Base-by-base conservation (phyloP, 2,113 vertebrate species). In the Laticauda laticaudata region DNA sequence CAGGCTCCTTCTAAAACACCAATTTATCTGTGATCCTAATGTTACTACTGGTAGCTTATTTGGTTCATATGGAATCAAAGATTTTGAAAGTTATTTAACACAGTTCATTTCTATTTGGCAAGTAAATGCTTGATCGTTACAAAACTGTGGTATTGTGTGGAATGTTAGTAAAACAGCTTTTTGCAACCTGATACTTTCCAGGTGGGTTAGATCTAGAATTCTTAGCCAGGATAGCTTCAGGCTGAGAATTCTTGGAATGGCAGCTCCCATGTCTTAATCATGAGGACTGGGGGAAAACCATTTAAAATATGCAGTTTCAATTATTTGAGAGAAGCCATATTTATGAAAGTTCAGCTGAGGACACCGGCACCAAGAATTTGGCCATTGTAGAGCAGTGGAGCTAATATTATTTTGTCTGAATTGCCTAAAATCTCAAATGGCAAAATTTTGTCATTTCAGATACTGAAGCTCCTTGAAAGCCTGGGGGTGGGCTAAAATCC, bases 301-400 rank as follows among this genome's bases (percentile, higher is more conserved):
- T 81, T 93, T 51, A 39, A 92, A 56, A 34, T 85, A 51, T 48
- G 86, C 26, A n/a, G 29, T 55, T 26, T 29, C 43, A 61, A n/a
- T 54, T 92, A 75, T 7, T 29, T 92, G 48, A 43, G 21, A 43
- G 59, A 85, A 75, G 3, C 29, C 4, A 26, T 43, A 4, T 45
- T 14, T 64, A 87, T 69, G 39, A 93, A 18, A 11, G 29, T 88
- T 88, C 92, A 69, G 59, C 89, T 96, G 81, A 91, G 75, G 75
- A 18, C 7, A 81, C 34, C 3, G 3, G 18, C 75, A 43, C 20
- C 34, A 81, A 81, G 34, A 81, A 81, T 81, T 81, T 81, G n/a
- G 34, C 3, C 18, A 7, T 81, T 43, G 0, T 9, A 20, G 34
- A 81, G 75, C 18, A 81, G 18, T 21, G 75, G 34, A 81, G 75